Percentiles rank a stretch among this genome's conserved stretches.
phyloP scores from a whole-genome alignment of 2,113 vertebrate species.

The Baryphthengus martii region DNA sequence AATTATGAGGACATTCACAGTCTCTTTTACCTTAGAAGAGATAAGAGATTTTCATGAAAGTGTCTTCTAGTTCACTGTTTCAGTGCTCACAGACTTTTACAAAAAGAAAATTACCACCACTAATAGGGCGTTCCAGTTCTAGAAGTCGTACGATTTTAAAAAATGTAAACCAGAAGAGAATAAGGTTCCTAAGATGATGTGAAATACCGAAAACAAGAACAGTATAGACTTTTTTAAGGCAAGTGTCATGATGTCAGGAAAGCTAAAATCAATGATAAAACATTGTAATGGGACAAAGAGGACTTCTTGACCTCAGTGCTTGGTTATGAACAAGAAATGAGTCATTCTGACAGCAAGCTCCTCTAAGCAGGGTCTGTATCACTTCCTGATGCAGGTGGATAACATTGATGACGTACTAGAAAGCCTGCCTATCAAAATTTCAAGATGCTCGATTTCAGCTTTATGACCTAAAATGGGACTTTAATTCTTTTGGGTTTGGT shows the following conservation, averaged over 20 bases:
- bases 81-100: conserved; percentile 12
- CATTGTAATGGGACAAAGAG: not conserved
- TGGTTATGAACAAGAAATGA: not conserved
- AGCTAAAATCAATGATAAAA: not conserved
- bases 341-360: not conserved
- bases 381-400: not conserved
- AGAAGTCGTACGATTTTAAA: not conserved
- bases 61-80: conserved; percentile 15
- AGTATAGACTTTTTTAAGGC: not conserved
- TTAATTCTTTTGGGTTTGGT: not conserved
- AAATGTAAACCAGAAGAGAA: not conserved
- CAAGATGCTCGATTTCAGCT: not conserved
- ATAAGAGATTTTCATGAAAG: conserved; percentile 37
- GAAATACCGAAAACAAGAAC: not conserved
- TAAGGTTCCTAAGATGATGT: rapidly evolving
- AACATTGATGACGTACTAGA: not conserved
- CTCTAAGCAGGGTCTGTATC: not conserved
- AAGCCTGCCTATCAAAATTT: not conserved
- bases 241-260: not conserved
- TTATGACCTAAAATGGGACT: not conserved
- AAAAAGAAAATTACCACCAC: conserved; percentile 15
- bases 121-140: not conserved
- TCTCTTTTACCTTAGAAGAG: conserved; percentile 6
- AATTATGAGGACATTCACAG: conserved; percentile 6
- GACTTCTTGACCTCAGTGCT: not conserved